These are phyloP conservation scores for Paramuricea clavata DNA, from an alignment of 92 coral and sea anemone genomes.

Conservation along the genomic window DNA sequence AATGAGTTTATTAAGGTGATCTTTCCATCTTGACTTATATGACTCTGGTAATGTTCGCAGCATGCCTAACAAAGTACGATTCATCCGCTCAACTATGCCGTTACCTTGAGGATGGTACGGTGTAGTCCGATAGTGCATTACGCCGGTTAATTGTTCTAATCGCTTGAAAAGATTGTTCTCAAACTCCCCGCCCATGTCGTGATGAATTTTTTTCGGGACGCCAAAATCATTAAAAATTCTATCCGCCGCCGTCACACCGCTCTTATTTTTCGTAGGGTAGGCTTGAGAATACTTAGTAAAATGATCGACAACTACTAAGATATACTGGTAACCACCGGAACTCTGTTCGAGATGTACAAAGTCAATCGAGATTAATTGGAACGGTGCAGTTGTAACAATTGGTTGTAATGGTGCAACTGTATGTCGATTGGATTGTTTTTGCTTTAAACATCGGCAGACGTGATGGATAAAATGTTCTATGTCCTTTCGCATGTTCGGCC, in stretches of 20 bases:
- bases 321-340: slow-evolving; percentile 68
- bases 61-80: slow-evolving; percentile 59
- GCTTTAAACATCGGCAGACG: slow-evolving; percentile 64
- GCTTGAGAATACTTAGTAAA: neutral
- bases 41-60: slow-evolving; percentile 66
- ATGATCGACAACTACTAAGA: slow-evolving; percentile 12
- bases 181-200: slow-evolving; percentile 61
- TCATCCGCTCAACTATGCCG: slow-evolving; percentile 49
- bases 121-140: slow-evolving; percentile 53
- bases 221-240: slow-evolving; percentile 20
- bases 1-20: slow-evolving; percentile 57
- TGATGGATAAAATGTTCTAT: slow-evolving; percentile 42
- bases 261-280: slow-evolving; percentile 19
- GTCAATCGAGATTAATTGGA: slow-evolving; percentile 56
- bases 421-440: slow-evolving; percentile 45
- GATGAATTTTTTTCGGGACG: neutral
- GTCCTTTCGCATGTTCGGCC: slow-evolving; percentile 49
- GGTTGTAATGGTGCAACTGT: slow-evolving; percentile 54
- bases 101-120: slow-evolving; percentile 59
- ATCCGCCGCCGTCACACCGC: slow-evolving; percentile 2
- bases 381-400: slow-evolving; percentile 49
- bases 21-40: slow-evolving; percentile 68
- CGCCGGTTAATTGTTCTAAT: slow-evolving; percentile 54
- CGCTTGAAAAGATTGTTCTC: slow-evolving; percentile 54
- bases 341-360: slow-evolving; percentile 59